phyloP scores from a whole-genome alignment of 1,140 invertebrate species.

The Antheraea pernyi region DNA sequence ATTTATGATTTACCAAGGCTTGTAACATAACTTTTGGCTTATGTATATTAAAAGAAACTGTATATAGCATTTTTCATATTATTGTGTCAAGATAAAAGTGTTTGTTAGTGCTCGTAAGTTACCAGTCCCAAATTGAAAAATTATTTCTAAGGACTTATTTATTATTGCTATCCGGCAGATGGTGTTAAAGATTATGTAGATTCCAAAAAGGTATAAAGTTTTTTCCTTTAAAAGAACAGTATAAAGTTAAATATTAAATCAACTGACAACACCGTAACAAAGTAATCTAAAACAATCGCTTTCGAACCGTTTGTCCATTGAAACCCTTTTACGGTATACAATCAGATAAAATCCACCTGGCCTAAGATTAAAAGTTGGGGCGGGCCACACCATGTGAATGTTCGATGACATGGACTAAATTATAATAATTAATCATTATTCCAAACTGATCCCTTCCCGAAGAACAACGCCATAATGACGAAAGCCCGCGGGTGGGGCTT shows the following conservation, averaged over 20 bases:
- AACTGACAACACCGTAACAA: not conserved
- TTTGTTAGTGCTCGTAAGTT: too few relatives aligned
- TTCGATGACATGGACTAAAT: slow-evolving; percentile 66
- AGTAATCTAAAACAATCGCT: not conserved
- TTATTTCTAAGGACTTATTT: too few relatives aligned
- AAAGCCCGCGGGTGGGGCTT: slow-evolving; percentile 46
- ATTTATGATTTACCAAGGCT: too few relatives aligned
- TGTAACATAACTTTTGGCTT: too few relatives aligned
- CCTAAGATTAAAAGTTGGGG: slow-evolving; percentile 55
- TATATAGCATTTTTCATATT: too few relatives aligned
- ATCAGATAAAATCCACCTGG: slow-evolving; percentile 73
- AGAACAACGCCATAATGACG: slow-evolving; percentile 51
- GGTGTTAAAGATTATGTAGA: not conserved
- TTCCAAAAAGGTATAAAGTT: not conserved
- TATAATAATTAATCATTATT: slow-evolving; percentile 72
- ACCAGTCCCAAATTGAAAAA: too few relatives aligned
- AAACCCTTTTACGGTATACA: slow-evolving; percentile 48
- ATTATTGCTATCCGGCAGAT: too few relatives aligned
- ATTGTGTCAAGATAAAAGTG: too few relatives aligned
- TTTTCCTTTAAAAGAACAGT: not conserved
- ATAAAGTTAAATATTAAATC: not conserved
- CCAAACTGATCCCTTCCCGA: slow-evolving; percentile 46
- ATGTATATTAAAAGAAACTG: too few relatives aligned
- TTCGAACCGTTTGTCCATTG: slow-evolving; percentile 10
- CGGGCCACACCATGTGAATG: slow-evolving; percentile 42